Evolutionary conservation across 1,140 invertebrate species (phyloP).

Genomic region (Brachionus sp.): DNA sequence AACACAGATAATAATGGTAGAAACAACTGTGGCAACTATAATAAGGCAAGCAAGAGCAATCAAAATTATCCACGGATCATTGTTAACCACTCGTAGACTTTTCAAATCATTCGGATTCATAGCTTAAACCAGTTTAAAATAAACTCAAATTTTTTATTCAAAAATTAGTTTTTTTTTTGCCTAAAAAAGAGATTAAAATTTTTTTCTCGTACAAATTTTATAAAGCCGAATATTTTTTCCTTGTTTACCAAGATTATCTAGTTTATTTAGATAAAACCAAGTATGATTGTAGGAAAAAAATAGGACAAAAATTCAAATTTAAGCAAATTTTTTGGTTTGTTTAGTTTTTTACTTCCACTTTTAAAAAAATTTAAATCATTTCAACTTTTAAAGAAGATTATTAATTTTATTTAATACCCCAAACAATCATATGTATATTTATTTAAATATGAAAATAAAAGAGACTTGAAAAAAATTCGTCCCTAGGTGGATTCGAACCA

Average conservation of each 20-base stretch:
- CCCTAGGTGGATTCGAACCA: conserved; percentile 47
- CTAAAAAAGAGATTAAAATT: not conserved
- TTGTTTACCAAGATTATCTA: not conserved
- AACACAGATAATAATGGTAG: conserved; percentile 24
- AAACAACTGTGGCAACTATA: conserved; percentile 11
- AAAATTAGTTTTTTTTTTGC: not conserved
- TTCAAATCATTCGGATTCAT: conserved; percentile 31
- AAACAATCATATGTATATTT: no score
- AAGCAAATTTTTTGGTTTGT: not conserved
- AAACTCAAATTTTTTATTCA: not conserved
- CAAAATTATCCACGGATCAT: conserved; percentile 35
- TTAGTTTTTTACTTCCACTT: not conserved
- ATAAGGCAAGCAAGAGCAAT: conserved; percentile 32
- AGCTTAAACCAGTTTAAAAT: not conserved
- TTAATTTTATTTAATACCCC: no score
- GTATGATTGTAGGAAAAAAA: not conserved
- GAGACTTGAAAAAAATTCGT: not conserved
- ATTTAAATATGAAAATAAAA: no score
- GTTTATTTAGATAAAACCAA: not conserved
- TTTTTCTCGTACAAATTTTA: conserved; percentile 5
- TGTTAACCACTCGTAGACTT: not conserved
- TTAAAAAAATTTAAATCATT: not conserved
- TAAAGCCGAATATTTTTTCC: not conserved
- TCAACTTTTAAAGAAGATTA: not conserved
- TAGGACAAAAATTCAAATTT: not conserved